Base-by-base conservation (phyloP, 1,140 invertebrate species). In the Tetraneura akinire region DNA sequence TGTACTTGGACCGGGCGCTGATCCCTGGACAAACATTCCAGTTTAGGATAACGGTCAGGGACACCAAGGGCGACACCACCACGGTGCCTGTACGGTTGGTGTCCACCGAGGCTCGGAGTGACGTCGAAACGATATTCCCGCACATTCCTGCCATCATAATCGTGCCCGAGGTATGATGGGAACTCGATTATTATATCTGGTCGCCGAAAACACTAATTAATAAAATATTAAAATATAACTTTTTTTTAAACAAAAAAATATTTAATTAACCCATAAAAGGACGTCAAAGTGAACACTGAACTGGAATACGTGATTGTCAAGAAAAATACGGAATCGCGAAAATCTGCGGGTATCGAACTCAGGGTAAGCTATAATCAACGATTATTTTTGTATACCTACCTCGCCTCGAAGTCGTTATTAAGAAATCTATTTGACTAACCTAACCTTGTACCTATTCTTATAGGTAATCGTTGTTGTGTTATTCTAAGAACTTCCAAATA, bases 11-110 rank as follows among this genome's bases (percentile, higher is more conserved):
- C 80, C 88, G 90, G 82, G 87, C 90, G 55, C 85, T 95, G 81
- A 91, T 92, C 84, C 88, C 91, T 3, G 92, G 92, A 11, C 89
- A 93, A 71, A 91, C 92, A 83, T 93, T 94, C 85, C 93, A 95
- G 86, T 94, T 94, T 86, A 86, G 88, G 80, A 89, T 95, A 66
- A 90, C 90, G 45, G 92, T 94, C 42, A 88, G 88, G 81, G 93
- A 94, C 86, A 91, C 92, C 71, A 91, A 90, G 84, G 93, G 93
- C 55, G 90, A 92, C 82, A 90, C 89, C 82, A 91, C 91, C 81
- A 90, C 89, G 66, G 91, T 94, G 84, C 89, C 91, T 81, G 93
- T 92, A 83, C 93, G 92, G 70, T 92, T 96, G 86, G 91, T 91
- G 47, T 93, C 92, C 64, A 94, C 93, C 37, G 92, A 94, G 85